Base-by-base conservation (phyloP, 2,888 invertebrate species). In the Margaritifera margaritifera region DNA sequence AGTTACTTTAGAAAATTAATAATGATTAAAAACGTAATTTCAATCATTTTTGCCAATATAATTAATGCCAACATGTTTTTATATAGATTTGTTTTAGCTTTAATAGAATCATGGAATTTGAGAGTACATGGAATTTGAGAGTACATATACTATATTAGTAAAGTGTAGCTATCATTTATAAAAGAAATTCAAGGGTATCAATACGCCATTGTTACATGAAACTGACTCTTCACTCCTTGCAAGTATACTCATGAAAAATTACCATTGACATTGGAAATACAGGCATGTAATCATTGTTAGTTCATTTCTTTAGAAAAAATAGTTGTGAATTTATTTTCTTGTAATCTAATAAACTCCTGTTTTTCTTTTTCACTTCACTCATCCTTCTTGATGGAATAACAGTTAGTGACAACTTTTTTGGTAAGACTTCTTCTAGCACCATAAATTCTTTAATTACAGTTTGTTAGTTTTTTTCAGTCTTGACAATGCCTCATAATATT, bases 391-490 rank as follows among this genome's bases (percentile, higher is more conserved):
- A n/a, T 55, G 53, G 59, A 59, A 57, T 64, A 61, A 90, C 94
- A 99, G 99, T 98, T 93, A 99, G 98, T 93, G 99, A 99, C 94
- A 98, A 98, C 92, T 99, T 98, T 92, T 99, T 98, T 91, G 99
- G 99, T 99, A 95, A 98, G 98, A 93, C 64, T 58, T 50, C 69
- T 63, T 54, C 63, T 68, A 27, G 11, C 56, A 24, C n/a, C 60
- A 24, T n/a, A n/a, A 22, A 60, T 8, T 27, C 8, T 60, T 56
- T 22, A 18, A 56, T 31, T 68, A 22, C 52, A 60, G 15, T 57
- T 54, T 69, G n/a, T n/a, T n/a, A n/a, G n/a, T n/a, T 25, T 58
- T 6, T 22, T 55, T 19, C 62, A 42, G 25, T 31, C 31, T 31
- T 31, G 19, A 24, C 11, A 55, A 18, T 8, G 2, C 6, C 8